Evolutionary conservation across 2,113 vertebrate species (phyloP).

Genomic region (Amblyornis subalaris): DNA sequence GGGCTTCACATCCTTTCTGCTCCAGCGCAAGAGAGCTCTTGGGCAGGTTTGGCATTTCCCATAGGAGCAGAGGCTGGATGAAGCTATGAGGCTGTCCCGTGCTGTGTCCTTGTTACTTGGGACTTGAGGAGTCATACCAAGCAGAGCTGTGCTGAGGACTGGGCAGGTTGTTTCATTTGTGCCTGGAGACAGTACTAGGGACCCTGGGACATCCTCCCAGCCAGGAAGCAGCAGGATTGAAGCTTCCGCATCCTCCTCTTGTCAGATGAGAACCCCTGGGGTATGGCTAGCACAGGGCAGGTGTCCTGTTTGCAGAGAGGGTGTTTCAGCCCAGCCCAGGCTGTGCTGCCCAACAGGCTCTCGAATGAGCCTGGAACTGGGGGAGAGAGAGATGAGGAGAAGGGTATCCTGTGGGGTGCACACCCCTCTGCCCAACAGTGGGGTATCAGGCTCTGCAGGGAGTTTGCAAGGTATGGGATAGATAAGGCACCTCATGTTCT

Average conservation of each 20-base stretch:
- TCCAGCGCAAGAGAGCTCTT: neutral
- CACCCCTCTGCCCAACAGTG: neutral
- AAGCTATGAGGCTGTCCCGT: neutral
- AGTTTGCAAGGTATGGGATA: neutral
- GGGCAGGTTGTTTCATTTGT: neutral
- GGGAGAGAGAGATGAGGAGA: neutral
- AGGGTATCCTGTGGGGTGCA: neutral
- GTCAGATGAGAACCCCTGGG: neutral
- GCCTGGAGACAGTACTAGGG: neutral
- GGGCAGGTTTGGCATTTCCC: neutral
- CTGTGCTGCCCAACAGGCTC: neutral
- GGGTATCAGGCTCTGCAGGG: fast-evolving
- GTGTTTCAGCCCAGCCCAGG: neutral
- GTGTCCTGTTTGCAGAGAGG: neutral
- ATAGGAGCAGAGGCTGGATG: neutral
- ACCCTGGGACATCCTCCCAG: neutral
- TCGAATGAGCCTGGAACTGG: neutral
- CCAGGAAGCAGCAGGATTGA: neutral
- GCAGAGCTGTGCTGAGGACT: neutral
- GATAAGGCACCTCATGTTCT: neutral
- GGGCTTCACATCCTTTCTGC: neutral
- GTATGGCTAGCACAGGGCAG: neutral
- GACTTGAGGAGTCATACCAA: neutral
- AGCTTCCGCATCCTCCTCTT: neutral
- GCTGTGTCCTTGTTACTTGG: neutral